A percentile compares a stretch with the other conserved stretches of the same genome.
Conservation (phyloP, 2,888 invertebrate species). For the Cantharis rufa region DNA sequence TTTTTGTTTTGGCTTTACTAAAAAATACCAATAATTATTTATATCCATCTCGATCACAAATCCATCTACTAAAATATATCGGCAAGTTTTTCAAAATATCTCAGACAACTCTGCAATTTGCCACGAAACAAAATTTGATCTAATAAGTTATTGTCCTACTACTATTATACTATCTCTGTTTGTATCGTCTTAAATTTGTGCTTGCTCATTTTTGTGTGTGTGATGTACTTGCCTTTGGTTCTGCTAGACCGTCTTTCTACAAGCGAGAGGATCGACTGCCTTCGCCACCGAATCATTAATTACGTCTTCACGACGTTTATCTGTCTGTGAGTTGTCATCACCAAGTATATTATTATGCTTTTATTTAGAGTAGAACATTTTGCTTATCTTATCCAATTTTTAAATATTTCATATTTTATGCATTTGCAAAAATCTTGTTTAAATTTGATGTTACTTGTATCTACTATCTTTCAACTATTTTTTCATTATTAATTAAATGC, state of each 20-base stretch:
- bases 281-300: conserved; percentile 48
- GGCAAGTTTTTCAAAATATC: neutral
- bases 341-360: conserved; percentile 13
- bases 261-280: conserved; percentile 51
- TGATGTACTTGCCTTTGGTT: conserved; percentile 33
- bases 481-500: neutral
- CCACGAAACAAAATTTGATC: neutral
- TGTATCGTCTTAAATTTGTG: conserved; percentile 27
- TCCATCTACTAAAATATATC: neutral
- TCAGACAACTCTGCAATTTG: neutral
- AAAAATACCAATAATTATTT: neutral
- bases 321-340: conserved; percentile 27
- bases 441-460: neutral
- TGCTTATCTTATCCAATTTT: neutral
- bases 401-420: conserved; percentile 2
- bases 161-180: neutral
- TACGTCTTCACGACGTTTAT: conserved; percentile 49
- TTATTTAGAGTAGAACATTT: conserved; percentile 6
- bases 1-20: neutral
- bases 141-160: neutral
- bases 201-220: conserved; percentile 31
- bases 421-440: neutral
- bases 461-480: neutral
- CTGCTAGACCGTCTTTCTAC: conserved; percentile 49
- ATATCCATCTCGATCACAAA: neutral